Base-by-base conservation (phyloP, 37 sponge, comb jelly and placozoan genomes). In the Amphimedon queenslandica region DNA sequence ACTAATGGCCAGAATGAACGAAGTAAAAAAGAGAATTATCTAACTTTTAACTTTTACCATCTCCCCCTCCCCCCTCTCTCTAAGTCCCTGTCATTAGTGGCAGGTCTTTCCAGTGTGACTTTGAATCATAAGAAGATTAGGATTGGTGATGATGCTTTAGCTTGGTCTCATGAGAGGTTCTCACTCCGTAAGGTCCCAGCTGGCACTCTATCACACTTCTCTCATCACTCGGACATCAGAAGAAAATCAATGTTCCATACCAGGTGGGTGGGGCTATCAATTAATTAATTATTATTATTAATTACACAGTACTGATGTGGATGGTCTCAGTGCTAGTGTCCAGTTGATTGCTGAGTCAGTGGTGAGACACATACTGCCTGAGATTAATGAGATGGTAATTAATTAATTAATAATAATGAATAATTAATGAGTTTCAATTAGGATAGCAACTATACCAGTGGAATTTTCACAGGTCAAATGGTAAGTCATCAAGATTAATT, bases 131-230 rank as follows among this genome's bases (percentile, higher is more conserved):
- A 89, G 77, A 88, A 93, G 82, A 80, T 96, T 34, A 84, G 93
- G 32, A 73, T 90, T 31, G 78, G 90, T 63, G 91, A 93, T 18
- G 95, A 93, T 20, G 66, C 77, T 24, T 55, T 93, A 40, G 75
- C 97, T 0, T 96, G 97, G 97, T 92, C 93, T 57, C 97, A 96
- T 53, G 97, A 96, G 73, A 55, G 80, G 40, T 96, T 96, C 81
- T 90, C 97, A 27, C 75, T 96, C 28, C 83, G 80, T 73, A 80
- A 77, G 32, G 64, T 89, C 1, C 79, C 97, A 28, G 91, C 97
- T 63, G 94, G 75, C 57, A 96, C 97, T 18, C 60, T 96, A 35
- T 93, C 94, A 2, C 53, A 72, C 33, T 34, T 76, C 16, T 56
- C 37, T 10, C 4, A 55, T 28, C 85, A 77, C 69, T 58, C 42